A percentile compares a stretch with the other conserved stretches of the same genome.
Evolutionary conservation across 1,140 invertebrate genomes (phyloP).

Genomic region (Drosophila leontia): DNA sequence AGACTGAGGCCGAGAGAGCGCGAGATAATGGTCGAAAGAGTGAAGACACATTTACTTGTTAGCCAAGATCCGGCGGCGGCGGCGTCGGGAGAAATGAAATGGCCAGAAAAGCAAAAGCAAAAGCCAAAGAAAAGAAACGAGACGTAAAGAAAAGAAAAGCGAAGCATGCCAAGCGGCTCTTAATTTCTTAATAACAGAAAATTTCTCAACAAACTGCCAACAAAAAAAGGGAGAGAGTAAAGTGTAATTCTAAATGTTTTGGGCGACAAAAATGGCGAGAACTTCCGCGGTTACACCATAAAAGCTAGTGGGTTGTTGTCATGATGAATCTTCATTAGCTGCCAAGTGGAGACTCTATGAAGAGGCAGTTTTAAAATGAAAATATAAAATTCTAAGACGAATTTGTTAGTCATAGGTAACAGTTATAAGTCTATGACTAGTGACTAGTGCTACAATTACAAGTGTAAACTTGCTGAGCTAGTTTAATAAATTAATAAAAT

Average conservation of each 20-base stretch:
- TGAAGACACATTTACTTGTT: slow-evolving; percentile 49
- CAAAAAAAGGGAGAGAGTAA: slow-evolving; percentile 20
- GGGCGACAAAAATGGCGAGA: slow-evolving; percentile 18
- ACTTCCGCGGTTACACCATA: slow-evolving; percentile 31
- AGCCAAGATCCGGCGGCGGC: slow-evolving; percentile 50
- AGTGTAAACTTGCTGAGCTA: no score
- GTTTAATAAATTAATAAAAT: no score
- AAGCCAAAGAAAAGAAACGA: slow-evolving; percentile 11
- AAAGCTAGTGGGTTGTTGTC: slow-evolving; percentile 17
- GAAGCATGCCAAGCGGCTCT: slow-evolving; percentile 53
- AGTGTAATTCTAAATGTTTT: slow-evolving; percentile 23
- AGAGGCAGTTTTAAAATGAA: slow-evolving; percentile 13
- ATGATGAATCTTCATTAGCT: slow-evolving; percentile 53
- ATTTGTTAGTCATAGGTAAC: no score
- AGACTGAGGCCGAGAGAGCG: slow-evolving; percentile 25
- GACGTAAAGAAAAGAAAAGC: slow-evolving; percentile 33
- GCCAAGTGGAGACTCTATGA: slow-evolving; percentile 23
- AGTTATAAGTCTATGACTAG: no score
- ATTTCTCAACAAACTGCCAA: slow-evolving; percentile 36
- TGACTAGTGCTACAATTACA: no score
- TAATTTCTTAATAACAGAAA: slow-evolving; percentile 53
- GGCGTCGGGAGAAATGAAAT: slow-evolving; percentile 33
- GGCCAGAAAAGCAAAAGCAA: slow-evolving; percentile 15
- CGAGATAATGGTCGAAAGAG: slow-evolving; percentile 32
- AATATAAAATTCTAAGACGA: no score